These are phyloP conservation scores for Formica aserva DNA, from an alignment of 2,888 invertebrate genomes.

Conservation along the genomic window DNA sequence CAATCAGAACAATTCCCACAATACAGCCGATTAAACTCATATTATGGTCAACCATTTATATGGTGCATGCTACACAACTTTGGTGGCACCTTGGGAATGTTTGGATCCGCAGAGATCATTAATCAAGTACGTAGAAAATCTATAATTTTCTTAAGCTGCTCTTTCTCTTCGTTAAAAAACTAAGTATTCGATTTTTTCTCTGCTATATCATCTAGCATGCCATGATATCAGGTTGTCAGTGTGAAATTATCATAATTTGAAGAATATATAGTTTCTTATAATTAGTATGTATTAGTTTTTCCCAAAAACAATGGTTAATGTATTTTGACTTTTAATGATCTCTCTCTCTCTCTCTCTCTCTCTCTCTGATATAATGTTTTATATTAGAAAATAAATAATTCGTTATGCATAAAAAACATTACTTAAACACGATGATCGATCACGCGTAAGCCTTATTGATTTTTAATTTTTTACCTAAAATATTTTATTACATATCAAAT, in stretches of 20 bases:
- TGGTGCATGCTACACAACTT: slow-evolving; percentile 99
- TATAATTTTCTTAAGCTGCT: neutral
- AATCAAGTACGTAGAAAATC: slow-evolving; percentile 86
- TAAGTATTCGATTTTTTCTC: neutral
- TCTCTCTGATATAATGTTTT: neutral
- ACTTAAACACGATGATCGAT: neutral
- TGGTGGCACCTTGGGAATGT: slow-evolving; percentile 97
- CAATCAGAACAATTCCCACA: slow-evolving; percentile 95
- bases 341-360: too few species aligned
- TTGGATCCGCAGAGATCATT: slow-evolving; percentile 93
- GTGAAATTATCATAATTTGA: neutral
- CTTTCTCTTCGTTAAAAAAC: neutral
- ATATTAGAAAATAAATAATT: neutral
- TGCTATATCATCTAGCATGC: neutral
- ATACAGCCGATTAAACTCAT: slow-evolving; percentile 91
- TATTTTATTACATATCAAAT: neutral
- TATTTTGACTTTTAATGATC: neutral
- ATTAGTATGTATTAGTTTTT: neutral
- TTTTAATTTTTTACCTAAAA: neutral
- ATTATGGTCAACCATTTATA: slow-evolving; percentile 97
- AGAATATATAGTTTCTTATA: neutral
- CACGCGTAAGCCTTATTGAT: neutral
- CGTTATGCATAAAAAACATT: neutral
- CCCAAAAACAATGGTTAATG: neutral
- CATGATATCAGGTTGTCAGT: neutral